Percentiles rank a stretch among this genome's conserved stretches.
Conservation (phyloP, 2,797 vertebrate genomes). For the Fistularia tabacaria region DNA sequence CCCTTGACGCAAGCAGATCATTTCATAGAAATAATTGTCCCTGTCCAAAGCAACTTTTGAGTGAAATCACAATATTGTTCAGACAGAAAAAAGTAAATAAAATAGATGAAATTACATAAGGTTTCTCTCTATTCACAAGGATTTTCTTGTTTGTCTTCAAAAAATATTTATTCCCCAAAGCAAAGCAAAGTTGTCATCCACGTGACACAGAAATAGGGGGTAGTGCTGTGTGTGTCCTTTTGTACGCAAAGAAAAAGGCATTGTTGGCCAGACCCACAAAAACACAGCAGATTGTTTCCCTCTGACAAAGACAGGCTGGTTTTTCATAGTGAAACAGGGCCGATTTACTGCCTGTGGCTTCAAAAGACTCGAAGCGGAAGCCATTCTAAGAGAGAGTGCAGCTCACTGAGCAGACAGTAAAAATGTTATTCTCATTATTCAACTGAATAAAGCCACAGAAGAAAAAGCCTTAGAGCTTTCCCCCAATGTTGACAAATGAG, state of each 20-base stretch:
- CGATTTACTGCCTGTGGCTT: conserved; percentile 70
- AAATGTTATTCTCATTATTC: conserved; percentile 51
- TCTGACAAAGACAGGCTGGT: conserved; percentile 65
- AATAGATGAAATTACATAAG: conserved; percentile 37
- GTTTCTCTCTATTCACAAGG: conserved; percentile 23
- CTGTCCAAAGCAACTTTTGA: conserved; percentile 8
- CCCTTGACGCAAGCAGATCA: conserved; percentile 18
- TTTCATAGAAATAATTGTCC: conserved; percentile 15
- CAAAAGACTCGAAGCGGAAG: conserved; percentile 67
- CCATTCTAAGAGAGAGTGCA: conserved; percentile 47
- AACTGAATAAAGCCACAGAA: conserved; percentile 33
- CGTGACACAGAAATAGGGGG: conserved; percentile 42
- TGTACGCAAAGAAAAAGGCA: conserved; percentile 51
- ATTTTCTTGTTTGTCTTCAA: conserved; percentile 57
- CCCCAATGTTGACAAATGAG: conserved; percentile 14
- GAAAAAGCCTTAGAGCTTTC: neutral
- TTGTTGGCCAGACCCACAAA: conserved; percentile 64
- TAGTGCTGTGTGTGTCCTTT: conserved; percentile 10
- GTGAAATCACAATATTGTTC: neutral
- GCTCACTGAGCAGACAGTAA: conserved; percentile 49
- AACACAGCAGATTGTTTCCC: conserved; percentile 72
- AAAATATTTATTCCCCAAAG: conserved; percentile 62
- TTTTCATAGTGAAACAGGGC: conserved; percentile 67
- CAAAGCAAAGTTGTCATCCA: conserved; percentile 54
- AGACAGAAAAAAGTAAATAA: conserved; percentile 8